Conservation (phyloP, 2,888 invertebrate genomes). For the Aphidoletes aphidimyza region DNA sequence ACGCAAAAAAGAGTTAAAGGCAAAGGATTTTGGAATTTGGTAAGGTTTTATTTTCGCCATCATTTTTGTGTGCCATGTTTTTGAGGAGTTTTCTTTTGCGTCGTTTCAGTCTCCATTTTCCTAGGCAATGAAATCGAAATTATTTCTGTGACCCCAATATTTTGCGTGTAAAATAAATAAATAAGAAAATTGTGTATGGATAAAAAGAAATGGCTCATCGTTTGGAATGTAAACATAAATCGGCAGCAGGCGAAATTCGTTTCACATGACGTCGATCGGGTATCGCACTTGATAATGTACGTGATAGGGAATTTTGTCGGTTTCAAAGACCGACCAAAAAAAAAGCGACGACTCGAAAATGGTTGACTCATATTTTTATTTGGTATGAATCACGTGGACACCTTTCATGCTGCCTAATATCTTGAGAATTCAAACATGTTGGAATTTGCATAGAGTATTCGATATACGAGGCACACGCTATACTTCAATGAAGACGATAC, state of each 20-base stretch:
- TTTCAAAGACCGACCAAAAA: not conserved
- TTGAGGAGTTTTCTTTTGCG: not conserved
- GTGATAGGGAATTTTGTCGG: not conserved
- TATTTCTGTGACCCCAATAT: constrained; percentile 32
- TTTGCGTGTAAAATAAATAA: not conserved
- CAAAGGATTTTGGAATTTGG: not conserved
- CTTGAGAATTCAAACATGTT: too few relatives aligned
- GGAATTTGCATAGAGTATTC: not conserved
- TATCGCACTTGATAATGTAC: not conserved
- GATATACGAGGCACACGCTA: not conserved
- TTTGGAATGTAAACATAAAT: not conserved
- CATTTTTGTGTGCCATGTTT: not conserved
- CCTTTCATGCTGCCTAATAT: not conserved
- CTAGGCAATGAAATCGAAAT: not conserved
- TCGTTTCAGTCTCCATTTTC: not conserved
- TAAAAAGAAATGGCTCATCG: not conserved
- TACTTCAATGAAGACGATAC: not conserved
- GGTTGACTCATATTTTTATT: too few relatives aligned
- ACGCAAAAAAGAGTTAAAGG: not conserved
- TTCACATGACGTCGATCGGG: not conserved
- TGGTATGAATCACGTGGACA: not conserved
- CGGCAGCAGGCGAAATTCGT: not conserved
- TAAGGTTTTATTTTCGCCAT: not conserved
- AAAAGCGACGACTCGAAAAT: too few relatives aligned
- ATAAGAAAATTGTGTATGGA: not conserved